Conservation (phyloP, 2,888 invertebrate species). For the Dorcus hopei region DNA sequence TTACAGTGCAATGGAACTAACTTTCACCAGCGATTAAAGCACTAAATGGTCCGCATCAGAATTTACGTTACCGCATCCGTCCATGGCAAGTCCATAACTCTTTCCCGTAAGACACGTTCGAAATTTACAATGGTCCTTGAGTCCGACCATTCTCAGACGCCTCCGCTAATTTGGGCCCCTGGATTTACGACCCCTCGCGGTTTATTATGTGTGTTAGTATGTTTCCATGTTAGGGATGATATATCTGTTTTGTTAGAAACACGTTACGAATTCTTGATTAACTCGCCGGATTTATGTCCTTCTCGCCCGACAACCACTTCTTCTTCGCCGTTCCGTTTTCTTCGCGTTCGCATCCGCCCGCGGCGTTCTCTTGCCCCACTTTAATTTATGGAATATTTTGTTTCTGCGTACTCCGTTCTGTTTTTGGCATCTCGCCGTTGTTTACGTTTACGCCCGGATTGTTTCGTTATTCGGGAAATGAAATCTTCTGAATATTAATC, state of each 20-base stretch:
- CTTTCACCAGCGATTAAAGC: conserved; percentile 28
- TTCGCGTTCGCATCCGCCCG: background rate
- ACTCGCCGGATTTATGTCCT: background rate
- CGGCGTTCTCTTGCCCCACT: too few species aligned
- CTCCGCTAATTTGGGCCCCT: background rate
- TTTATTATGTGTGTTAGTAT: conserved; percentile 5
- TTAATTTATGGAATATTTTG: too few species aligned
- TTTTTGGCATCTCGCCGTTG: too few species aligned
- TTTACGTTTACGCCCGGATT: too few species aligned
- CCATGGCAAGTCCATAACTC: conserved; percentile 28
- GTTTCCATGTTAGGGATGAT: conserved; percentile 2
- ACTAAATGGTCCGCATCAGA: conserved; percentile 33
- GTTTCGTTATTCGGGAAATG: too few species aligned
- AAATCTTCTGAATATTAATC: too few species aligned
- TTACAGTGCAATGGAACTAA: too few species aligned
- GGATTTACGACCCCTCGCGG: conserved; percentile 1
- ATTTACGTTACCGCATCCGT: conserved; percentile 38
- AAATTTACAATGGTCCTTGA: too few species aligned
- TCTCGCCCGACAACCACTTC: background rate
- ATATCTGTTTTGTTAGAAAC: background rate
- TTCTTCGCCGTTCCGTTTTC: background rate
- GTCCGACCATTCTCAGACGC: too few species aligned
- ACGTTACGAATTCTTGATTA: background rate
- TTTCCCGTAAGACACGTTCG: too few species aligned
- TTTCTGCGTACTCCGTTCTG: too few species aligned